Evolutionary conservation across 1,140 invertebrate species (phyloP).

Genomic region (Pachypeltis micranthus): DNA sequence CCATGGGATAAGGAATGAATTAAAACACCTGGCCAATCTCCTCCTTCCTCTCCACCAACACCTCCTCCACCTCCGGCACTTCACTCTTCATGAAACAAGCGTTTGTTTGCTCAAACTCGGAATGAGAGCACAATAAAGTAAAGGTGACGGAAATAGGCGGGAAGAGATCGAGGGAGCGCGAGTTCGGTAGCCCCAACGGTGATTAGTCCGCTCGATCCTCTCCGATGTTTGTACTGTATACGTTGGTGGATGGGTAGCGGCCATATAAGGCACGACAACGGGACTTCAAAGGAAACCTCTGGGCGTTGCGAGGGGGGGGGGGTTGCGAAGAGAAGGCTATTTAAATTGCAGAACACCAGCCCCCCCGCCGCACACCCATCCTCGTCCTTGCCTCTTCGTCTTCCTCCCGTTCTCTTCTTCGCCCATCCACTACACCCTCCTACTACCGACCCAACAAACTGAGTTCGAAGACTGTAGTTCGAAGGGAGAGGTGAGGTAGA

Average conservation of each 20-base stretch:
- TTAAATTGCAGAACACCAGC: slow-evolving; percentile 29
- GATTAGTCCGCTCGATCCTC: slow-evolving; percentile 5
- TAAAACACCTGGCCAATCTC: slow-evolving; percentile 13
- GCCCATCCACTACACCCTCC: neutral
- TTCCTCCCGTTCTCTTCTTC: neutral
- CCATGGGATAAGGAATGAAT: slow-evolving; percentile 12
- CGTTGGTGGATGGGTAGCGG: neutral
- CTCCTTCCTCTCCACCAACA: too few relatives aligned
- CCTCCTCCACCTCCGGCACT: too few relatives aligned
- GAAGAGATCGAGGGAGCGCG: neutral
- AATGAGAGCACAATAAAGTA: slow-evolving; percentile 7
- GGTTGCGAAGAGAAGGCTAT: slow-evolving; percentile 21
- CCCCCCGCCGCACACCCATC: slow-evolving; percentile 4
- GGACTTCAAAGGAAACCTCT: slow-evolving; percentile 22
- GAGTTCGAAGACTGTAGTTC: too few relatives aligned
- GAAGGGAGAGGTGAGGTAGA: too few relatives aligned
- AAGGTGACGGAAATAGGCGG: slow-evolving; percentile 11
- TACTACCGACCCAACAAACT: too few relatives aligned
- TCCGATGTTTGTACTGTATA: slow-evolving; percentile 16
- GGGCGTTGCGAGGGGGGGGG: neutral
- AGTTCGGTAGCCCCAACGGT: slow-evolving; percentile 2
- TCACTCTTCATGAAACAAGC: neutral
- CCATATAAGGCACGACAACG: slow-evolving; percentile 9
- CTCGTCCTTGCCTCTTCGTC: slow-evolving; percentile 1
- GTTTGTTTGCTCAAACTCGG: neutral